Base-by-base conservation (phyloP, 2,797 vertebrate species). In the Mallotus villosus region DNA sequence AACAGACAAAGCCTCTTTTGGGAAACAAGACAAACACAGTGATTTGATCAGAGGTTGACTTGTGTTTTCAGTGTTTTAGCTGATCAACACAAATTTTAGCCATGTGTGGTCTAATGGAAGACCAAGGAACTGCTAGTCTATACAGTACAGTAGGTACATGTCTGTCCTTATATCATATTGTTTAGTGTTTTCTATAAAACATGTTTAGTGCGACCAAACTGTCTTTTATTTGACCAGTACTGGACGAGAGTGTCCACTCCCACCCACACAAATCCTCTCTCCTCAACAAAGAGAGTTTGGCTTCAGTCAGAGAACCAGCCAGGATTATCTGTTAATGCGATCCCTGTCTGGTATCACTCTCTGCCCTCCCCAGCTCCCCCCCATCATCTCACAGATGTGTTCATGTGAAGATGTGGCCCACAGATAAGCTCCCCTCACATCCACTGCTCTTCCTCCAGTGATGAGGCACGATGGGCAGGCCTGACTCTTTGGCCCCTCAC, bases 21-120 rank as follows among this genome's bases (percentile, higher is more conserved):
- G 81, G 86, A 82, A 89, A 90, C 61, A 49, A 84, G 86, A 81
- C 84, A 86, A 82, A 77, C 82, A 67, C 78, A 79, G 84, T 87
- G 81, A 88, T 85, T 77, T 88, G 87, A 80, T 85, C 88, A 83
- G 71, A 84, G 67, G 84, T 84, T 79, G 34, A 11, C 82, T 83
- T 83, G 75, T 81, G 81, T 79, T 75, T 77, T 80, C 88, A 83
- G 83, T 86, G 76, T 71, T 63, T 63, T 73, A 77, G 75, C 78
- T 79, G 78, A 86, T 86, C 81, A 85, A 84, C 69, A 70, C 78
- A 64, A 81, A 76, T 55, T 86, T 81, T 82, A 76, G 77, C 75
- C 63, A 76, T 71, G 79, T 75, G 82, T 67, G 76, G 72, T 81
- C 75, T 3, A 78, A 76, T n/a, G 16, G 51, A 46, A 49, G 24